Evolutionary conservation across 2,797 vertebrate species (phyloP), one percentile per base, ranked within the genome.

Genomic region (Coccyzus lansbergi): DNA sequence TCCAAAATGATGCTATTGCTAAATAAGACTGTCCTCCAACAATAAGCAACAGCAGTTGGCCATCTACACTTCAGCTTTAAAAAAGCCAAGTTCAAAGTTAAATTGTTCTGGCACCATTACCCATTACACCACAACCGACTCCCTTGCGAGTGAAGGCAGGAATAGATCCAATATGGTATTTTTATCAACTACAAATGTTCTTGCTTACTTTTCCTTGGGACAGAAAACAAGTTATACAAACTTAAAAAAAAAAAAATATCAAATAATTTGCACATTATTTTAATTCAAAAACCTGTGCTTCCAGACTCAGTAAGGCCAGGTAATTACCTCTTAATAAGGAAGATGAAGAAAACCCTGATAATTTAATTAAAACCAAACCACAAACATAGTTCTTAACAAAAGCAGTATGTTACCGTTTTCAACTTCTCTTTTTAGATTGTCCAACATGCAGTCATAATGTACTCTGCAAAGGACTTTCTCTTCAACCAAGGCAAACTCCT

Each of bases 401-500:
- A 84, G n/a, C 38, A 22, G 36, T 1, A 4, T 0, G 4, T 98
- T 97, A 99, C 99, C 99, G 48, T 99, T 99, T 96, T 99, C 99
- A 59, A 99, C 98, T 84, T 99, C 98, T 96, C 98, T 97, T 96
- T 99, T 99, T 51, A 99, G 98, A 87, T 99, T 99, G 97, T 99
- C 99, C 98, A 99, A 91, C 99, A 99, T 99, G 96, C 98, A 99
- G 98, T 99, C 98, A 9, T 99, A 99, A 94, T 99, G 99, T 11
- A 98, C 98, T 81, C 98, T 98, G 80, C 99, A 99, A 14, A 99
- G 98, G 79, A 99, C 99, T 77, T 99, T 99, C 86, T 99, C 98
- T 96, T 99, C 99, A 16, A 99, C 98, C 98, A 99, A 90, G 18
- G 99, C 99, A 38, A 99, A 99, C 97, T 99, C 99, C 95, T 99